These are phyloP conservation scores for Bufotes viridis DNA, from an alignment of 2,797 vertebrate genomes.

Conservation along the genomic window DNA sequence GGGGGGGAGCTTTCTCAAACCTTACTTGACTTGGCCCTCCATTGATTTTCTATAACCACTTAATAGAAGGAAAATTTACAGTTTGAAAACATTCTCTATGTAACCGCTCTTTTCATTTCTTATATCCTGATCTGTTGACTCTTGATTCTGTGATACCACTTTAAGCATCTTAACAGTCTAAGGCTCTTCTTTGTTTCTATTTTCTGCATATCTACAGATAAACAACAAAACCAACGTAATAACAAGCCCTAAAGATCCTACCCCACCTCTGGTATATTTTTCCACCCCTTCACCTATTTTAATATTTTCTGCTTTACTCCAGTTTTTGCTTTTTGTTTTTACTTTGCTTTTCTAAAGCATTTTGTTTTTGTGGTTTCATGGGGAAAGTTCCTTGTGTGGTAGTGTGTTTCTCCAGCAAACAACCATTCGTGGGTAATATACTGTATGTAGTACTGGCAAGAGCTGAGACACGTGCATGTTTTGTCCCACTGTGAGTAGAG, in stretches of 20 bases:
- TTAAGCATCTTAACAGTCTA: slow-evolving; percentile 68
- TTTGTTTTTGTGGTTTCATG: slow-evolving; percentile 63
- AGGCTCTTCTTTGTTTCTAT: slow-evolving; percentile 79
- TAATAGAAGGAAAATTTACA: not conserved
- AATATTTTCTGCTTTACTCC: slow-evolving; percentile 66
- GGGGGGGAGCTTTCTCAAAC: not conserved
- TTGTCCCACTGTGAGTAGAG: slow-evolving; percentile 69
- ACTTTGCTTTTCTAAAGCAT: slow-evolving; percentile 66
- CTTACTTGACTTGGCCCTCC: not conserved
- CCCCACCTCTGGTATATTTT: slow-evolving; percentile 94
- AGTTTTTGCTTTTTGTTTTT: slow-evolving; percentile 63
- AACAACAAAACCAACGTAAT: slow-evolving; percentile 99
- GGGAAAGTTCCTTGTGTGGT: slow-evolving; percentile 67
- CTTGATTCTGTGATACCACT: slow-evolving; percentile 64
- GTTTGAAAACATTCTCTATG: not conserved
- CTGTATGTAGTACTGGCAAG: slow-evolving; percentile 48
- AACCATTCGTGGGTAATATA: slow-evolving; percentile 58
- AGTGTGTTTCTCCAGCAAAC: slow-evolving; percentile 67
- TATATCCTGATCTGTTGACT: not conserved
- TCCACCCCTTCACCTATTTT: slow-evolving; percentile 68
- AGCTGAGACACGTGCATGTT: slow-evolving; percentile 74
- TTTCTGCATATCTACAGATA: slow-evolving; percentile 93
- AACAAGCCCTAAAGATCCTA: slow-evolving; percentile 95
- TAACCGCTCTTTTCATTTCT: slow-evolving; percentile 1
- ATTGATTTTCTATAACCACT: no score